Evolutionary conservation across 1,140 invertebrate species (phyloP).

Genomic region (Drosophila murphyi): DNA sequence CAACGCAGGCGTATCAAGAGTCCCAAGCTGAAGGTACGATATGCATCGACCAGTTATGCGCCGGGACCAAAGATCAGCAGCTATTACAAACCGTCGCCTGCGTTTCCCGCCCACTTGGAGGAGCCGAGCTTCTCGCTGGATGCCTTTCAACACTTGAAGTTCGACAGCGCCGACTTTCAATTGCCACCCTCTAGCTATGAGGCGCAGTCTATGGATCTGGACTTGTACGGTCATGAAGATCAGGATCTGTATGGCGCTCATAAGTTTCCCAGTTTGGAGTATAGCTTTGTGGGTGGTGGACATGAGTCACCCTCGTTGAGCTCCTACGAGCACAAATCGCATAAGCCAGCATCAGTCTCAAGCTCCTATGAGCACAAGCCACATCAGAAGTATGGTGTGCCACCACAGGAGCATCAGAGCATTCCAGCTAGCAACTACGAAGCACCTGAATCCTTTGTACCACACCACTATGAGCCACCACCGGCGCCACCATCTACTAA

Average conservation of each 20-base stretch:
- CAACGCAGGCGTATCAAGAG: slow-evolving; percentile 57
- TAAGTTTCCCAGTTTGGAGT: slow-evolving; percentile 65
- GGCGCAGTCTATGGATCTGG: slow-evolving; percentile 74
- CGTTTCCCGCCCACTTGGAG: slow-evolving; percentile 43
- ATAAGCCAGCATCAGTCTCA: too few species aligned
- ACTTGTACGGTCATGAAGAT: slow-evolving; percentile 70
- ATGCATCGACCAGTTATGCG: slow-evolving; percentile 61
- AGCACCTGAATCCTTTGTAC: slow-evolving; percentile 38
- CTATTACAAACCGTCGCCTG: slow-evolving; percentile 53
- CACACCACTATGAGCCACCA: slow-evolving; percentile 55
- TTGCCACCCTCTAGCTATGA: slow-evolving; percentile 72
- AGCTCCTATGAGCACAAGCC: slow-evolving; percentile 45
- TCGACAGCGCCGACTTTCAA: slow-evolving; percentile 68
- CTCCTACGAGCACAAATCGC: neutral
- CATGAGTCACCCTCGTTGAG: slow-evolving; percentile 15
- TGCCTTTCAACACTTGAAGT: slow-evolving; percentile 73
- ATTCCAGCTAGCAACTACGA: slow-evolving; percentile 44
- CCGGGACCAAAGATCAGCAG: slow-evolving; percentile 11
- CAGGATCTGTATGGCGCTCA: slow-evolving; percentile 60
- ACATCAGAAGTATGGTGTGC: slow-evolving; percentile 68
- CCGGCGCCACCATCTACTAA: slow-evolving; percentile 23
- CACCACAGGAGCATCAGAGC: slow-evolving; percentile 38
- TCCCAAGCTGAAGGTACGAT: slow-evolving; percentile 60
- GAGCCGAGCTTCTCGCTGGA: slow-evolving; percentile 63
- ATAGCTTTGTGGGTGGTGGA: slow-evolving; percentile 20